Base-by-base conservation (phyloP, 2,888 invertebrate genomes). In the Drosophila nr. perissopoda region DNA sequence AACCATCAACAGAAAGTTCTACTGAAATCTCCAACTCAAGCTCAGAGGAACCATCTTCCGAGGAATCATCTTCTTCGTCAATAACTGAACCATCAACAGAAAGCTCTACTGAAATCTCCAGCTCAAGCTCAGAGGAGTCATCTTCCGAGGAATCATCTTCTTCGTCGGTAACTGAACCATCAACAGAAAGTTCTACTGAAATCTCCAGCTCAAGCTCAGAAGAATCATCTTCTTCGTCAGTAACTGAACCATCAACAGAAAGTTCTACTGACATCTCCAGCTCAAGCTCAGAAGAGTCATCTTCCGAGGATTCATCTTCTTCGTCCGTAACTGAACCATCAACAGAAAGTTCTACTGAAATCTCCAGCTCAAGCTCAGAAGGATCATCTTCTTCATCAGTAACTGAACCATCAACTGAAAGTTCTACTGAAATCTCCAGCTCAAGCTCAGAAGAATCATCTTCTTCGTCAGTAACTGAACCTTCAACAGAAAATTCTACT, bases 321-420 rank as follows among this genome's bases (percentile, higher is more conserved):
- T 40, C 49, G 3, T 18, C 63, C 3, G 54, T 33, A 49, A 21
- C 40, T 4, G 52, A 65, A 13, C 21, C 4, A 10, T 11, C n/a
- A 42, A n/a, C n/a, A 3, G 61, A 61, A 21, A 66, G n/a, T 25
- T 57, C 62, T 1, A 45, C 31, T 25, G 57, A 58, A 4, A 16
- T 13, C 1, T 38, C 57, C 2, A 49, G 18, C 13, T 40, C 42
- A 13, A 57, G 10, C 42, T 11, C 42, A 3, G 42, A n/a, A 1
- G 25, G 1, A 38, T 62, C 40, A 13, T 51, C 64, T 33, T 40
- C 58, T 58, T 57, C 49, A 16, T 1, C 27, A 2, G 36, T 7
- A 54, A 40, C 40, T 1, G 48, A 42, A 7, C 5, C 29, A 13
- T 34, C 67, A 18, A 25, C 53, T n/a, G 64, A 53, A 21, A 51